Percentiles rank a stretch among this genome's conserved stretches.
Conservation (phyloP, 1,140 invertebrate species). For the Bilobella aurantiaca region DNA sequence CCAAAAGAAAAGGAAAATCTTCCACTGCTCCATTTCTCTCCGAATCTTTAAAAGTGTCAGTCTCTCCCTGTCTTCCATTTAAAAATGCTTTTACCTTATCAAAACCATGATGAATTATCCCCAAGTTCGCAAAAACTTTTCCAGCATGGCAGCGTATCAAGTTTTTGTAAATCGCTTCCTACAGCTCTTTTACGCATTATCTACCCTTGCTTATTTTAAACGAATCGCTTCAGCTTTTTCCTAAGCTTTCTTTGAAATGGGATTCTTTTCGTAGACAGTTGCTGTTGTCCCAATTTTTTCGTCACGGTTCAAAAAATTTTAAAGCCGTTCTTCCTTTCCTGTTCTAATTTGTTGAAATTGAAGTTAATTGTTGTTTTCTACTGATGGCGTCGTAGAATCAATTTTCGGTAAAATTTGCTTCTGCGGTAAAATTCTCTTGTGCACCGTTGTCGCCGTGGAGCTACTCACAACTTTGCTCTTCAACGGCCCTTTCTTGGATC, state of each 20-base stretch:
- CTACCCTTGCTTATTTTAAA: too few species aligned
- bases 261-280: too few species aligned
- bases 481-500: constrained; percentile 20
- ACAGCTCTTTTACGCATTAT: neutral
- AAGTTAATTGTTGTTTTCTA: constrained; percentile 20
- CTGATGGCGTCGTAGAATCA: constrained; percentile 33
- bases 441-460: constrained; percentile 19
- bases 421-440: constrained; percentile 30
- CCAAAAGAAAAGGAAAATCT: neutral
- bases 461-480: constrained; percentile 33
- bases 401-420: constrained; percentile 35
- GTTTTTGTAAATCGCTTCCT: too few species aligned
- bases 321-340: too few species aligned
- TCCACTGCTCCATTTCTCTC: neutral
- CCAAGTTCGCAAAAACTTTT: neutral
- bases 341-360: neutral
- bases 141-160: neutral
- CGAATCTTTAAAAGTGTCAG: too few species aligned
- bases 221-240: too few species aligned
- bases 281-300: too few species aligned
- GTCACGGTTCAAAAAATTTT: too few species aligned
- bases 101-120: neutral
- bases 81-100: neutral
- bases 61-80: neutral
- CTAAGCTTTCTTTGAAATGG: too few species aligned